Base-by-base conservation (phyloP, 37 sponge, comb jelly and placozoan genomes). In the Ephydatia muelleri region DNA sequence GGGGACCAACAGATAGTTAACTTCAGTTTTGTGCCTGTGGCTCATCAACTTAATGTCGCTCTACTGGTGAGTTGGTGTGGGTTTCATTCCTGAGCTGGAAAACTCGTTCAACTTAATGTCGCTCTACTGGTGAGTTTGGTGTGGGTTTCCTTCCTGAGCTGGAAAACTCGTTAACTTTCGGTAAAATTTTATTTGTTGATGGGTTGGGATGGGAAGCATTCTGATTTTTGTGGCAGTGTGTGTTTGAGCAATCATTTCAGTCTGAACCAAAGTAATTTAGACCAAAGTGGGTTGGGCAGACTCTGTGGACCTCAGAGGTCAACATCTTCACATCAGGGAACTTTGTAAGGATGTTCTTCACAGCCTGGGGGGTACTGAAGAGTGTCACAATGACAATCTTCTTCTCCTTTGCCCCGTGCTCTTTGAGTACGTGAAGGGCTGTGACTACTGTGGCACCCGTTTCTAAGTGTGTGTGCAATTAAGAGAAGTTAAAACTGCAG, bases 181-280 rank as follows among this genome's bases (percentile, higher is more conserved):
- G 27, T 70, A 13, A 26, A n/a, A 70, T 70, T 70, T 12, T 13
- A 70, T 70, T 30, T 70, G 27, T 70, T 28, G 12, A 28, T 73
- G 74, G 35, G 74, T 28, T 70, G 72, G 12, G 72, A 70, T 70
- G 22, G n/a, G 27, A 3, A 73, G 8, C 23, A 22, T 73, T 73
- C 74, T 33, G 32, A 23, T 73, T 23, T 73, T 73, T 6, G 32
- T 30, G 5, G 29, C 26, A 65, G 21, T 65, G 21, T 28, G 70
- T 68, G 70, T 28, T 26, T 28, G 3, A 9, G 11, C 3, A 28
- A 43, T 43, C 43, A 47, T 23, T 32, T 85, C 66, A 90, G 70
- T 89, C 91, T 6, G 91, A 86, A 2, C 95, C 95, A 85, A 97
- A 97, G 76, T 97, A 97, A 19, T 80, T 85, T 22, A 77, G 70